Base-by-base conservation (phyloP, 2,113 vertebrate species). In the Pterocles burchelli region DNA sequence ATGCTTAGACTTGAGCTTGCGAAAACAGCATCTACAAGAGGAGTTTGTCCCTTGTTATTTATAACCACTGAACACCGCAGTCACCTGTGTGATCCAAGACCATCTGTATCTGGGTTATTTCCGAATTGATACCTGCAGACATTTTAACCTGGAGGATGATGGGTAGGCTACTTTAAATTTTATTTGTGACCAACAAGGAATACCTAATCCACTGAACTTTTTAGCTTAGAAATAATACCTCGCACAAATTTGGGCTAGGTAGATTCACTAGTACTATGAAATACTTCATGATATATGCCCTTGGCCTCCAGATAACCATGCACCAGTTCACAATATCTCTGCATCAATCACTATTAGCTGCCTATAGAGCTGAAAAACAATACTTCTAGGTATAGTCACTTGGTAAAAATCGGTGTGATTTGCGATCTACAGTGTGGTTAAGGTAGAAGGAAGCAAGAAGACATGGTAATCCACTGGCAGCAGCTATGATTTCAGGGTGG, bases 1-100 rank as follows among this genome's bases (percentile, higher is more conserved):
- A 54, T 96, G 97, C 95, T 97, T 91, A 89, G 91, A 97, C 97
- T 97, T 58, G 95, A 97, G 92, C 94, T 92, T 96, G 87, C 82
- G 51, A 85, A 91, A 95, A 79, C 73, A 81, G 36, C 58, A 94
- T 91, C 77, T 96, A 78, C 59, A 71, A 75, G 79, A 95, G 31
- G 51, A 75, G 90, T 89, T 94, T 90, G 59, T 87, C 70, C 62
- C 72, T 91, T 91, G 80, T 92, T 96, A 96, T 96, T 97, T 97
- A 91, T 93, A 97, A 89, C 62, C 85, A 74, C 31, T 54, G 76
- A 75, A 85, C 84, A 78, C 71, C 6, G 7, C 51, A 96, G 81
- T 97, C 90, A 97, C 65, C 73, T 80, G 66, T 82, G 81, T 74
- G 65, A 93, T 86, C 66, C 77, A 81, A 80, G 19, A 36, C 31